Evolutionary conservation across 2,113 vertebrate genomes (phyloP).

Genomic region (Heterochromis multidens): DNA sequence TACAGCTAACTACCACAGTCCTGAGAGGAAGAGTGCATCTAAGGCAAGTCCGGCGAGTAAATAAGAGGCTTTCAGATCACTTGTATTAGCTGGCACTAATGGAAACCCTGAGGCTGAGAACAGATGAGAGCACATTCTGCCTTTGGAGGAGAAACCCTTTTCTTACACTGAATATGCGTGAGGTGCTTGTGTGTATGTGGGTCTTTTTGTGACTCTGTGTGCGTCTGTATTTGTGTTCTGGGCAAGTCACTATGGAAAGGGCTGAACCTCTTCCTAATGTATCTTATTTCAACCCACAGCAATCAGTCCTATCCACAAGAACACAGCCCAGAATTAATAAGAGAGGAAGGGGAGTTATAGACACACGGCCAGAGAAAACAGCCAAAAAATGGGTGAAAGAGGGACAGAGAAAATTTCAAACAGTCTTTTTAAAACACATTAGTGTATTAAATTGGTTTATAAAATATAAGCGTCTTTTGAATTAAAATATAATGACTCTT

Average conservation of each 20-base stretch:
- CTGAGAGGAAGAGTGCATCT: constrained; percentile 46
- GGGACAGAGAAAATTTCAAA: neutral
- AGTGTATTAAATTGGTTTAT: neutral
- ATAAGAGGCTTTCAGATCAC: constrained; percentile 65
- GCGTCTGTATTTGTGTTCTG: constrained; percentile 32
- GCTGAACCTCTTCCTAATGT: constrained; percentile 52
- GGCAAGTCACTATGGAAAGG: constrained; percentile 57
- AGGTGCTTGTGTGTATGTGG: constrained; percentile 24
- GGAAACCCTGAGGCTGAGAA: constrained; percentile 55
- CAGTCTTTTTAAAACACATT: neutral
- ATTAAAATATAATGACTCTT: neutral
- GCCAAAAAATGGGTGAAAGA: constrained; percentile 19
- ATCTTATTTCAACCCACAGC: constrained; percentile 70
- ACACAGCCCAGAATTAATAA: constrained; percentile 65
- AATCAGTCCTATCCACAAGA: constrained; percentile 64
- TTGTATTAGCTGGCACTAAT: constrained; percentile 67
- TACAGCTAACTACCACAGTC: constrained; percentile 15
- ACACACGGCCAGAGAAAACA: constrained; percentile 4
- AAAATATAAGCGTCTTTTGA: neutral
- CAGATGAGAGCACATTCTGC: constrained; percentile 48
- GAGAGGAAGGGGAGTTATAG: constrained; percentile 28
- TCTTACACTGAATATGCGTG: constrained; percentile 22
- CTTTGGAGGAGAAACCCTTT: constrained; percentile 34
- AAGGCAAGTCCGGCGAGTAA: constrained; percentile 51
- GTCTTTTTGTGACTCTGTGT: constrained; percentile 18